phyloP scores from a whole-genome alignment of 2,113 vertebrate species.

The Sander vitreus region DNA sequence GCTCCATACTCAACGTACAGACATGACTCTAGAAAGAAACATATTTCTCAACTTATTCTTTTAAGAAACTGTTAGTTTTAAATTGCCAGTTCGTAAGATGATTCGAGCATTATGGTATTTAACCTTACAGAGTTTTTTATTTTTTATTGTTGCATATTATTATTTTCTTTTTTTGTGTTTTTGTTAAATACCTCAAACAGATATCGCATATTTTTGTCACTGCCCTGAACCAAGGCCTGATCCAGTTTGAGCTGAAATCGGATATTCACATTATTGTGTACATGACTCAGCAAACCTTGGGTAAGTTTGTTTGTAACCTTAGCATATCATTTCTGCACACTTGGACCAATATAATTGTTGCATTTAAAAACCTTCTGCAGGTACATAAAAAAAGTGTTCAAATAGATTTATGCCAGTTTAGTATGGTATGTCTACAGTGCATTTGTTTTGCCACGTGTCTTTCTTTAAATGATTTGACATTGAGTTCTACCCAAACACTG shows the following conservation, averaged over 20 bases:
- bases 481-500: constrained; percentile 8
- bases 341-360: not conserved
- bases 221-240: constrained; percentile 93
- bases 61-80: not conserved
- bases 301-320: constrained; percentile 82
- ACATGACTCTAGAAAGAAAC: not conserved
- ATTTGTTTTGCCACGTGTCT: constrained; percentile 27
- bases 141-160: not conserved
- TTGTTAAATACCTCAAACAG: constrained; percentile 74
- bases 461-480: constrained; percentile 35
- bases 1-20: not conserved
- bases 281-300: constrained; percentile 94
- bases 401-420: constrained; percentile 19
- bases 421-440: constrained; percentile 7
- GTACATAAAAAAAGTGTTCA: constrained; percentile 22
- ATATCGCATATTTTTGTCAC: constrained; percentile 90
- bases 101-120: not conserved
- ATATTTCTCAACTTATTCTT: not conserved
- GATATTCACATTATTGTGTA: constrained; percentile 91
- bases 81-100: not conserved
- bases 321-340: not conserved
- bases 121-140: not conserved
- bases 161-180: constrained; percentile 10
- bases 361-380: constrained; percentile 5
- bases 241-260: constrained; percentile 95